Conservation (phyloP, 2,113 vertebrate species). For the Tautogolabrus adspersus region DNA sequence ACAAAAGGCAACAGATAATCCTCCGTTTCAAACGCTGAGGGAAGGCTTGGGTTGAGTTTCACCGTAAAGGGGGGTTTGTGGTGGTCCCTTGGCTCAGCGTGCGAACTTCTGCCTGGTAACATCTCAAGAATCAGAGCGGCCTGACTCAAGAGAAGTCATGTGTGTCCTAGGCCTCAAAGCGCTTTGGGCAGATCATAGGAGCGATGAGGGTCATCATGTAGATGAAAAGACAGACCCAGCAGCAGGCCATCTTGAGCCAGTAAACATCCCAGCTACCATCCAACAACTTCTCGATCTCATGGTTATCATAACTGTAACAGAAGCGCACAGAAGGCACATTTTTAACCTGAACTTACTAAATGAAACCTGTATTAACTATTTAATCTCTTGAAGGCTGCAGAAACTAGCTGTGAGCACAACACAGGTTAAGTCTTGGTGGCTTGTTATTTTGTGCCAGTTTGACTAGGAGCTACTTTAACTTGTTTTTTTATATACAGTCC, state of each 20-base stretch:
- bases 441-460: too few species aligned
- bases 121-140: slow-evolving; percentile 14
- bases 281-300: slow-evolving; percentile 92
- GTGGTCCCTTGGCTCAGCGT: slow-evolving; percentile 64
- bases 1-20: slow-evolving; percentile 74
- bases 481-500: too few species aligned
- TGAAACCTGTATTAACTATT: not conserved
- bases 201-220: slow-evolving; percentile 91
- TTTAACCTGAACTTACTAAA: not conserved
- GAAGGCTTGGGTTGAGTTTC: slow-evolving; percentile 63
- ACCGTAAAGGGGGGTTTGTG: slow-evolving; percentile 27
- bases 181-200: slow-evolving; percentile 90
- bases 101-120: slow-evolving; percentile 32
- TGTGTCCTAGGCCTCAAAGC: slow-evolving; percentile 80
- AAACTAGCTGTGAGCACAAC: not conserved
- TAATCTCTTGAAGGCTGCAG: not conserved
- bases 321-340: slow-evolving; percentile 5
- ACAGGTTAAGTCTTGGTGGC: too few species aligned
- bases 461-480: too few species aligned
- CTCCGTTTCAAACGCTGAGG: slow-evolving; percentile 59
- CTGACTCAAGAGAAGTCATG: slow-evolving; percentile 7
- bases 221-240: slow-evolving; percentile 92
- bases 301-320: slow-evolving; percentile 88
- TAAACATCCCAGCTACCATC: slow-evolving; percentile 93
- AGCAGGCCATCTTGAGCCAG: slow-evolving; percentile 98